These are phyloP conservation scores for Sebastes umbrosus DNA, from an alignment of 2,797 vertebrate genomes.

Conservation along the genomic window DNA sequence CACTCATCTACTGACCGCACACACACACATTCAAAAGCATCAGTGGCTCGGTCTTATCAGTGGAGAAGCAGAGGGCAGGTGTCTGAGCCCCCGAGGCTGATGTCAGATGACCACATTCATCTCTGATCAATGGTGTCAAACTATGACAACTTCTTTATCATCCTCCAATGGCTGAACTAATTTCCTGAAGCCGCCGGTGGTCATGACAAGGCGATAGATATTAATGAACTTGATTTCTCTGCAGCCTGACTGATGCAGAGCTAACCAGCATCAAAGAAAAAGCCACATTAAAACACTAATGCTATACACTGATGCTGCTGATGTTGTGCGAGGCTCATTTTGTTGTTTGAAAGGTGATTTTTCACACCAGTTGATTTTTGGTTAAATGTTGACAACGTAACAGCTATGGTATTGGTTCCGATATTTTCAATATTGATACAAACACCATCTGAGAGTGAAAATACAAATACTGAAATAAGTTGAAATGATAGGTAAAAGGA, in stretches of 20 bases:
- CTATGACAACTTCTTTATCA: slow-evolving; percentile 31
- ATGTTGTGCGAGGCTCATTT: background rate
- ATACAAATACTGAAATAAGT: background rate
- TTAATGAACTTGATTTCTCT: slow-evolving; percentile 29
- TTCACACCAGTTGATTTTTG: no score
- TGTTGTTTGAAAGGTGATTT: background rate
- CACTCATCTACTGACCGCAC: background rate
- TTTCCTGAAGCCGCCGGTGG: slow-evolving; percentile 36
- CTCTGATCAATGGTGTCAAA: slow-evolving; percentile 54
- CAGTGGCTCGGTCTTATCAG: slow-evolving; percentile 61
- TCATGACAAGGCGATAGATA: slow-evolving; percentile 14
- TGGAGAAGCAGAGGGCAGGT: slow-evolving; percentile 54
- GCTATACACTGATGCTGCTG: background rate
- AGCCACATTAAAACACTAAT: background rate
- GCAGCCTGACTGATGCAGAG: background rate
- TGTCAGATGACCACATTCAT: slow-evolving; percentile 51
- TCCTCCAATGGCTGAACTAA: slow-evolving; percentile 20
- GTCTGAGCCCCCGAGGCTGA: slow-evolving; percentile 35
- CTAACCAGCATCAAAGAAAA: background rate
- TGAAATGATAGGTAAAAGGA: background rate
- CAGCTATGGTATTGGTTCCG: no score
- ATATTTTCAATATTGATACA: no score
- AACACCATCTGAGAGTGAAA: background rate
- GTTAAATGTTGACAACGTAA: no score
- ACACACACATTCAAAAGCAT: background rate